Conservation (phyloP, 2,113 vertebrate genomes). For the Petroica traversi region DNA sequence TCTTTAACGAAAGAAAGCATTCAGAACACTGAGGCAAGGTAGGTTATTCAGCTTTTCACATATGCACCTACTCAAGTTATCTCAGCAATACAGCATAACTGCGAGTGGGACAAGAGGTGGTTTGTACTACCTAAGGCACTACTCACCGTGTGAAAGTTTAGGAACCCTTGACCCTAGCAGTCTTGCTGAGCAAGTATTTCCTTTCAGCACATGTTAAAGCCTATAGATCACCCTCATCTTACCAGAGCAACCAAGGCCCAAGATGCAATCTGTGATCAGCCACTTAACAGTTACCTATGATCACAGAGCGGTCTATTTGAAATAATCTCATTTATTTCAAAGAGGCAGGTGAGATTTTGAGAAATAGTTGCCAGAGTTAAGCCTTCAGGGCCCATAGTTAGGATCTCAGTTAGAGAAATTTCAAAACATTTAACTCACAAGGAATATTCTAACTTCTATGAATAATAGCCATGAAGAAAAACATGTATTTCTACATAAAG, state of each 20-base stretch:
- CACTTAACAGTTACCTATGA: background rate
- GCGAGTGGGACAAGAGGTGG: background rate
- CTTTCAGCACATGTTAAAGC: background rate
- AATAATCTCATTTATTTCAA: constrained; percentile 8
- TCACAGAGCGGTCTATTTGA: background rate
- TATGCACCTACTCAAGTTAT: background rate
- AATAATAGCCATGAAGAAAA: background rate
- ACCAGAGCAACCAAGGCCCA: background rate
- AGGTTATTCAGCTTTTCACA: background rate
- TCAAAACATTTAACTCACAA: background rate
- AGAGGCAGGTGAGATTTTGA: background rate
- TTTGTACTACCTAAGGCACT: background rate
- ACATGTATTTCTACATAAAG: background rate
- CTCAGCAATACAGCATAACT: background rate
- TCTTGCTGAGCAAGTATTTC: background rate
- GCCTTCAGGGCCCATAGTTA: background rate
- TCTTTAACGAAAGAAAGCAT: background rate
- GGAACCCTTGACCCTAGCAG: background rate
- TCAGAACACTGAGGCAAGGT: background rate
- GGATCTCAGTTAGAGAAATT: background rate
- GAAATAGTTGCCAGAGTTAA: background rate
- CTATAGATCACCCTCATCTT: background rate
- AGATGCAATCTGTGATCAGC: background rate
- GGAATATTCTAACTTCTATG: background rate
- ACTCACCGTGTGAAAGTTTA: background rate